Evolutionary conservation across 2,797 vertebrate genomes (phyloP).

Genomic region (Acomys russatus): DNA sequence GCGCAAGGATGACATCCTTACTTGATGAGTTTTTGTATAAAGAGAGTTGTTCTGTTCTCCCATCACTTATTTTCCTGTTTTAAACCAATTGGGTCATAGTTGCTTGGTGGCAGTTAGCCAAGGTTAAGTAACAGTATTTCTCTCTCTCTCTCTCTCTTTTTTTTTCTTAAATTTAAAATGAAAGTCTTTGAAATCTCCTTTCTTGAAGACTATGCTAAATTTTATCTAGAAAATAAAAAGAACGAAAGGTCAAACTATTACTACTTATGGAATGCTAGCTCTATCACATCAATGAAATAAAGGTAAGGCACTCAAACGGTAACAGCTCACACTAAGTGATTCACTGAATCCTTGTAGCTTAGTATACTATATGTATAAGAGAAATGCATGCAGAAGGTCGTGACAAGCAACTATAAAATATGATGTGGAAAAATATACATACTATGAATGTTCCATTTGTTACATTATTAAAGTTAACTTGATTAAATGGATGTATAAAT

Average conservation of each 20-base stretch:
- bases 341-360: neutral
- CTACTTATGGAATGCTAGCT: neutral
- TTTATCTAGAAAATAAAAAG: neutral
- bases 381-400: neutral
- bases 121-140: neutral
- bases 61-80: neutral
- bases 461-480: neutral
- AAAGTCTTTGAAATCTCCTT: neutral
- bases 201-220: neutral
- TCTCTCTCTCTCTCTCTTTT: too few species aligned
- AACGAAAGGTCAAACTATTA: neutral
- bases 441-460: neutral
- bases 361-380: neutral
- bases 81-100: neutral
- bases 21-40: neutral
- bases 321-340: neutral
- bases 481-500: neutral
- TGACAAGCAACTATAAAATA: neutral
- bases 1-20: neutral
- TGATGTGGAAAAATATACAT: neutral
- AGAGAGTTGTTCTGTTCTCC: neutral
- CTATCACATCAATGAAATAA: neutral
- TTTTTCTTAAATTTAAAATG: neutral
- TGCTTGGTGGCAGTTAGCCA: neutral
- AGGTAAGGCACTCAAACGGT: neutral